Evolutionary conservation across 2,888 invertebrate genomes (phyloP).

Genomic region (Dione vanillae): DNA sequence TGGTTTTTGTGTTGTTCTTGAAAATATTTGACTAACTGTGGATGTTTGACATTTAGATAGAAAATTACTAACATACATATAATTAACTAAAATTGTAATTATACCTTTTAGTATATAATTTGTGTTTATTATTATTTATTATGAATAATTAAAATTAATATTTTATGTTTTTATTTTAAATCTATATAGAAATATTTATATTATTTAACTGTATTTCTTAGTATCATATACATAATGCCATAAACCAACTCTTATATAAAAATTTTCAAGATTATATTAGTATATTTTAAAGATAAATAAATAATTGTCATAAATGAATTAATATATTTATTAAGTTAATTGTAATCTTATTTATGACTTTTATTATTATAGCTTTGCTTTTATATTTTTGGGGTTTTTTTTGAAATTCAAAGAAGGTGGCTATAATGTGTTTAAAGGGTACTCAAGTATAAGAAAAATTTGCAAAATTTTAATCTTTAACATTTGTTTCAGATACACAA

Average conservation of each 20-base stretch:
- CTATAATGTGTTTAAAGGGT: slow-evolving; percentile 1
- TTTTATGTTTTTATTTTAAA: neutral
- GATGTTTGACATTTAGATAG: neutral
- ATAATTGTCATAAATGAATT: neutral
- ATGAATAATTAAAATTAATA: neutral
- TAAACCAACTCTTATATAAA: too few relatives aligned
- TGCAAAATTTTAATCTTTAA: slow-evolving; percentile 13
- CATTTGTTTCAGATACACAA: slow-evolving; percentile 85
- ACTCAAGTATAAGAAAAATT: neutral
- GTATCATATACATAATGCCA: neutral
- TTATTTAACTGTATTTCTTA: neutral
- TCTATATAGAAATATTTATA: neutral
- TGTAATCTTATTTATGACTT: neutral
- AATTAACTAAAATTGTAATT: neutral
- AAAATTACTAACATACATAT: neutral
- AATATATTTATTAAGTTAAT: too few relatives aligned
- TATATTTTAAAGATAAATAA: neutral
- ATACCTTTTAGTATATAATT: neutral
- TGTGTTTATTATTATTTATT: neutral
- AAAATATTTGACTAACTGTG: neutral
- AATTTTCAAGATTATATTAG: too few relatives aligned
- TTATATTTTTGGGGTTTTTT: neutral
- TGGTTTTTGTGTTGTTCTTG: neutral
- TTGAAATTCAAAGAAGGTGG: neutral
- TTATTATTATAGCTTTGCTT: neutral